These are phyloP conservation scores for Malacoctenus gilli DNA, from an alignment of 2,797 vertebrate genomes.

Conservation along the genomic window DNA sequence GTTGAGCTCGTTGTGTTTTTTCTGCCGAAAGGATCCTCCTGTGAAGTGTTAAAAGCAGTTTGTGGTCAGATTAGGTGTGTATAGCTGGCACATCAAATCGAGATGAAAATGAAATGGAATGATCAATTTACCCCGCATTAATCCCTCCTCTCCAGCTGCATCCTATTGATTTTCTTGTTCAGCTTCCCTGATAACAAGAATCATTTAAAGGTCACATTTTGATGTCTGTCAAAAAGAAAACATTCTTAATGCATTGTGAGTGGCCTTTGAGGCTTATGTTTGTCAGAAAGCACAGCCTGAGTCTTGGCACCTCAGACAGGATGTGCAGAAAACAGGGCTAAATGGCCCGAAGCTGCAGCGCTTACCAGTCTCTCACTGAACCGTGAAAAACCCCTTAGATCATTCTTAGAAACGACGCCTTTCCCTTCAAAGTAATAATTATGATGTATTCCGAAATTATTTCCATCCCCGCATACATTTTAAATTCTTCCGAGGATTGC, in stretches of 20 bases:
- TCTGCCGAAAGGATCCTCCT: slow-evolving; percentile 58
- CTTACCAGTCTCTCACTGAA: slow-evolving; percentile 31
- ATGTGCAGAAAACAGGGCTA: slow-evolving; percentile 51
- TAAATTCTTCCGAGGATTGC: slow-evolving; percentile 75
- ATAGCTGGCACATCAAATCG: slow-evolving; percentile 77
- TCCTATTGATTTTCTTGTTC: slow-evolving; percentile 79
- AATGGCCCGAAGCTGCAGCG: slow-evolving; percentile 37
- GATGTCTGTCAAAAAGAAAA: slow-evolving; percentile 82
- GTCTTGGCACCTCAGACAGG: slow-evolving; percentile 66
- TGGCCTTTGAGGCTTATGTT: slow-evolving; percentile 75
- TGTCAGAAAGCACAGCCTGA: slow-evolving; percentile 71
- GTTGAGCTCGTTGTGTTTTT: slow-evolving; percentile 58
- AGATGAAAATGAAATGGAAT: slow-evolving; percentile 84
- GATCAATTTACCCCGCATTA: slow-evolving; percentile 82
- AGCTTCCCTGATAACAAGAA: slow-evolving; percentile 80
- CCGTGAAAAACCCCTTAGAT: slow-evolving; percentile 43
- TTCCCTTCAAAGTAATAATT: slow-evolving; percentile 74
- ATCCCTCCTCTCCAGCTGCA: slow-evolving; percentile 77
- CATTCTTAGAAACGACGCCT: slow-evolving; percentile 52
- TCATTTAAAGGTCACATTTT: slow-evolving; percentile 83
- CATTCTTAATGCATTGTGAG: slow-evolving; percentile 78
- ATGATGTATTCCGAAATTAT: slow-evolving; percentile 71
- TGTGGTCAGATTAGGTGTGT: slow-evolving; percentile 76
- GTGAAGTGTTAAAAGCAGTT: slow-evolving; percentile 76
- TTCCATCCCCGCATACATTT: slow-evolving; percentile 73